Conservation (phyloP, 1,140 invertebrate genomes). For the Artemia franciscana region DNA sequence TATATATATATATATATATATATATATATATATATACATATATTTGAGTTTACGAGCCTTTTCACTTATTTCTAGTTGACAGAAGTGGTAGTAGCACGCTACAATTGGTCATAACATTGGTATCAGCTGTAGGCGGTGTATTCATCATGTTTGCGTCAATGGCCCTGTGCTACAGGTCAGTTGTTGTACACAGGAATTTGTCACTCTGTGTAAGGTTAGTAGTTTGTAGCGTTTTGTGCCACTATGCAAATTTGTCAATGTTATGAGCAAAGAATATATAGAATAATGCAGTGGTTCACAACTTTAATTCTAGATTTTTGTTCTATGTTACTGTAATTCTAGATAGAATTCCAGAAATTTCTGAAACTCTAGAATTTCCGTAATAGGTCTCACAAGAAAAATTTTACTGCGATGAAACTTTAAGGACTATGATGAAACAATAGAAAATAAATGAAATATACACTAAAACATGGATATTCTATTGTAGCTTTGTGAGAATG, state of each 20-base stretch:
- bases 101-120: slow-evolving; percentile 87
- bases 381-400: no score
- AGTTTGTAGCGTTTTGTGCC: slow-evolving; percentile 23
- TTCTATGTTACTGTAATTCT: no score
- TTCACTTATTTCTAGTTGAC: slow-evolving; percentile 57
- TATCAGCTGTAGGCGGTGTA: slow-evolving; percentile 92
- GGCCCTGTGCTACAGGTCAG: slow-evolving; percentile 97
- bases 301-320: slow-evolving; percentile 16
- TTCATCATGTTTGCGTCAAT: slow-evolving; percentile 93
- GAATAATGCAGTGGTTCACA: slow-evolving; percentile 33
- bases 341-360: no score
- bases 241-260: slow-evolving; percentile 17
- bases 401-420: no score
- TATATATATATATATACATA: no score
- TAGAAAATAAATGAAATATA: no score
- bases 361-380: no score
- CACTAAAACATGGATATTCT: no score
- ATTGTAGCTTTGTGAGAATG: no score
- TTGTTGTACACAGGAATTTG: slow-evolving; percentile 92
- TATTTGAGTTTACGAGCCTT: no score
- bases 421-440: no score
- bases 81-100: slow-evolving; percentile 82
- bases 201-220: slow-evolving; percentile 89
- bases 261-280: slow-evolving; percentile 29
- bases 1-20: no score